Percentiles rank a stretch among this genome's conserved stretches.
These are phyloP conservation scores for Scaptomyza pallida DNA, from an alignment of 1,140 invertebrate genomes.

Conservation along the genomic window DNA sequence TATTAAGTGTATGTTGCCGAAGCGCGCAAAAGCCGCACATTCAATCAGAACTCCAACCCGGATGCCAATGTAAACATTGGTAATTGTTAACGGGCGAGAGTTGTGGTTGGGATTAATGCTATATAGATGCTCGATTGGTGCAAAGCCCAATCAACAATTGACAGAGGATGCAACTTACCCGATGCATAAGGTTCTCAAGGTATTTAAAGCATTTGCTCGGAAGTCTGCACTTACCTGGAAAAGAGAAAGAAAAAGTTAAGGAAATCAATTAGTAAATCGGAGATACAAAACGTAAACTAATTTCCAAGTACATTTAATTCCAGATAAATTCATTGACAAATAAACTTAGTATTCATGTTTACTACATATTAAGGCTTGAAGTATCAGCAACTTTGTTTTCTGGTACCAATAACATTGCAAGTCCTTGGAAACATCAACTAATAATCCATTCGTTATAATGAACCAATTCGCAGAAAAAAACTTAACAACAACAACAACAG, in stretches of 20 bases:
- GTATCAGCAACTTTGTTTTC: no score
- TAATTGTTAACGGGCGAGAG: conserved; percentile 31
- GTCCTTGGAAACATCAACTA: no score
- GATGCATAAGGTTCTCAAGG: conserved; percentile 25
- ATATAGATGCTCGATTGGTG: conserved; percentile 1
- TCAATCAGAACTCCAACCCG: conserved; percentile 44
- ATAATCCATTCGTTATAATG: background rate
- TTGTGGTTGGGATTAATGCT: background rate
- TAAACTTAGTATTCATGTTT: no score
- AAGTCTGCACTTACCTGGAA: conserved; percentile 61
- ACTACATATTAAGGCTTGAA: no score
- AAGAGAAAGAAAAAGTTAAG: conserved; percentile 26
- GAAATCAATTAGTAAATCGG: conserved; percentile 54
- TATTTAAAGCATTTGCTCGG: conserved; percentile 47
- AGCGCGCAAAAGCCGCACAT: conserved; percentile 26
- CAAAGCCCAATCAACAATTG: background rate
- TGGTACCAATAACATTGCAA: no score
- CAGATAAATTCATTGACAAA: conserved; percentile 7
- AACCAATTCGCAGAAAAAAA: background rate
- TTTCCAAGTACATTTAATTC: no score
- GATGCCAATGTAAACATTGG: conserved; percentile 46
- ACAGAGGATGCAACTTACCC: conserved; percentile 42
- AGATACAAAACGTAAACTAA: no score
- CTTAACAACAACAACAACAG: no score
- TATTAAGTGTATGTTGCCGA: conserved; percentile 70